Conservation (phyloP, 2,888 invertebrate species). For the Salpingus planirostris region DNA sequence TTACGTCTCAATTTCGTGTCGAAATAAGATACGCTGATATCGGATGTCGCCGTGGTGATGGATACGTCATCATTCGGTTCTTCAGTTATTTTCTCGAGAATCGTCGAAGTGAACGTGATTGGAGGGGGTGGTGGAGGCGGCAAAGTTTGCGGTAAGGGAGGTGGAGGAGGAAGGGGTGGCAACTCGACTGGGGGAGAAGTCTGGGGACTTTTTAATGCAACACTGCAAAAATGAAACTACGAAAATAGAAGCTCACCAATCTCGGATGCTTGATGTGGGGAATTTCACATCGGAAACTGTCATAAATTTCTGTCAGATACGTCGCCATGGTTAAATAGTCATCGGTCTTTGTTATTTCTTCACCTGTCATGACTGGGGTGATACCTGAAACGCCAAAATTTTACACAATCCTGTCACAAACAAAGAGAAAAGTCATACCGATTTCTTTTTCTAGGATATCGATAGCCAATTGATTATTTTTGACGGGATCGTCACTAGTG, state of each 20-base stretch:
- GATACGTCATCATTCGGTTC: too few relatives aligned
- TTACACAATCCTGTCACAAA: slow-evolving; percentile 2
- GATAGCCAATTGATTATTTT: slow-evolving; percentile 76
- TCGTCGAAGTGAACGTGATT: too few relatives aligned
- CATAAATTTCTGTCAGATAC: slow-evolving; percentile 82
- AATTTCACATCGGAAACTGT: slow-evolving; percentile 85
- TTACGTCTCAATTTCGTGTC: too few relatives aligned
- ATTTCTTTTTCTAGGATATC: slow-evolving; percentile 78
- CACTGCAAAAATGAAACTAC: too few relatives aligned
- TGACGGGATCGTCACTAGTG: slow-evolving; percentile 50
- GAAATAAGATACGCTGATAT: too few relatives aligned
- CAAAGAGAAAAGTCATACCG: slow-evolving; percentile 40
- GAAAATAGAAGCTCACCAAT: slow-evolving; percentile 45
- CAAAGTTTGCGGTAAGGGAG: too few relatives aligned
- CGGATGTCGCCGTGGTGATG: too few relatives aligned
- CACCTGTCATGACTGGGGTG: slow-evolving; percentile 62
- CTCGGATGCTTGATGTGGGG: slow-evolving; percentile 71
- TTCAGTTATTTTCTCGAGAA: too few relatives aligned
- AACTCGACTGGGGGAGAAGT: background rate
- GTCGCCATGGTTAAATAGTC: slow-evolving; percentile 69
- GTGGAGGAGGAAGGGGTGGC: background rate
- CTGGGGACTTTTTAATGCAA: too few relatives aligned
- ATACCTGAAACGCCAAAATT: slow-evolving; percentile 41
- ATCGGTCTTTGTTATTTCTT: slow-evolving; percentile 63
- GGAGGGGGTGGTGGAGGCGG: too few relatives aligned